Evolutionary conservation across 2,888 invertebrate genomes (phyloP), one percentile per base, ranked within the genome.

Genomic region (Eupithecia dodoneata): DNA sequence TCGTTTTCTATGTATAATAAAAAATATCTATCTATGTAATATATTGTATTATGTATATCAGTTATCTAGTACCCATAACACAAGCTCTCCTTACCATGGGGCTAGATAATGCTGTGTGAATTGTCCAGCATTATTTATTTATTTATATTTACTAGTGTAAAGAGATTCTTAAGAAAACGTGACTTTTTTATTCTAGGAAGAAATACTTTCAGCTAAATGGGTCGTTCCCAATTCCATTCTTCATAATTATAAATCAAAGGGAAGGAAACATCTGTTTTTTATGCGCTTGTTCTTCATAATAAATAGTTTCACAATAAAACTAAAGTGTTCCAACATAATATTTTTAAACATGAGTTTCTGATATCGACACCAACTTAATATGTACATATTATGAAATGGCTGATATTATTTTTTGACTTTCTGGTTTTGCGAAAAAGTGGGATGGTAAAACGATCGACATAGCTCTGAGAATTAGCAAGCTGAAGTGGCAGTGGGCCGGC

Each of bases 181-280:
- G n/a, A 7, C n/a, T 15, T 55, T n/a, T n/a, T n/a, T 55, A 7
- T n/a, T 55, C 6, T 52, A 15, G 2, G 6, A 55, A 55, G n/a
- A 55, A 55, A 5, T 2, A 15, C 15, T 55, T 59, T 72, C 79
- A 78, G 75, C 83, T 80, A 85, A 85, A 86, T 83, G 82, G 80
- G 81, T 82, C 76, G 80, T 81, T 80, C 82, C 82, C 82, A 81
- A 83, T 85, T 77, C 45, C 65, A 70, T 80, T 83, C 81, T 82
- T 82, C 80, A 82, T 83, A 85, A 85, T 86, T 86, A 84, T 87
- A 87, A 88, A 88, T 88, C 88, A 87, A 86, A 88, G 85, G 77
- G 79, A 78, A 87, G 89, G 88, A 89, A 89, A 85, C 91, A 90
- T 90, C 90, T 92, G 92, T 87, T 89, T 79, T 69, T 69, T 69